A percentile compares a stretch with the other conserved stretches of the same genome.
Evolutionary conservation across 2,113 vertebrate genomes (phyloP).

Genomic region (Toxostoma redivivum): DNA sequence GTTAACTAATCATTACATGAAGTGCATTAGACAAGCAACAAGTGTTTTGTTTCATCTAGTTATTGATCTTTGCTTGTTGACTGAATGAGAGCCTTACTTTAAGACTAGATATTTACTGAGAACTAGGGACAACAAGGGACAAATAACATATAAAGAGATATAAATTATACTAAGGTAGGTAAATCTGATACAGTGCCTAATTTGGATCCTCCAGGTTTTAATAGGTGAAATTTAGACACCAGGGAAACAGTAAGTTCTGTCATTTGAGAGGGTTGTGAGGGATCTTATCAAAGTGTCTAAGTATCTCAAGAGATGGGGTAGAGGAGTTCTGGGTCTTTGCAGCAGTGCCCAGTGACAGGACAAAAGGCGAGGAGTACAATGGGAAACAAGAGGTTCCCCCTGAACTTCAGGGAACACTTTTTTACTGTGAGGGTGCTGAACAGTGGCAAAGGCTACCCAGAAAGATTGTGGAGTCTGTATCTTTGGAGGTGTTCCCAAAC

Average conservation of each 20-base stretch:
- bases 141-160: not conserved
- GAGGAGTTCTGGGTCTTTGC: not conserved
- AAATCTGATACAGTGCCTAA: not conserved
- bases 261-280: not conserved
- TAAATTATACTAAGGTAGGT: not conserved
- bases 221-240: not conserved
- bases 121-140: not conserved
- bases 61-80: slow-evolving; percentile 9
- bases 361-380: not conserved
- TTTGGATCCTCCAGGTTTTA: not conserved
- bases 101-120: not conserved
- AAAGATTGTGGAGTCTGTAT: not conserved
- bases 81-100: not conserved
- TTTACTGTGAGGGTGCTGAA: not conserved
- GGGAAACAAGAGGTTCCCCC: not conserved
- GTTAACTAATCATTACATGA: not conserved
- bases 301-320: not conserved
- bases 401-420: not conserved
- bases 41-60: not conserved
- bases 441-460: not conserved
- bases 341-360: not conserved
- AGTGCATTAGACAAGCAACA: not conserved
- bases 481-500: not conserved
- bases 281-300: not conserved
- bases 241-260: not conserved